Base-by-base conservation (phyloP, 2,113 vertebrate genomes). In the Ornithorhynchus anatinus region DNA sequence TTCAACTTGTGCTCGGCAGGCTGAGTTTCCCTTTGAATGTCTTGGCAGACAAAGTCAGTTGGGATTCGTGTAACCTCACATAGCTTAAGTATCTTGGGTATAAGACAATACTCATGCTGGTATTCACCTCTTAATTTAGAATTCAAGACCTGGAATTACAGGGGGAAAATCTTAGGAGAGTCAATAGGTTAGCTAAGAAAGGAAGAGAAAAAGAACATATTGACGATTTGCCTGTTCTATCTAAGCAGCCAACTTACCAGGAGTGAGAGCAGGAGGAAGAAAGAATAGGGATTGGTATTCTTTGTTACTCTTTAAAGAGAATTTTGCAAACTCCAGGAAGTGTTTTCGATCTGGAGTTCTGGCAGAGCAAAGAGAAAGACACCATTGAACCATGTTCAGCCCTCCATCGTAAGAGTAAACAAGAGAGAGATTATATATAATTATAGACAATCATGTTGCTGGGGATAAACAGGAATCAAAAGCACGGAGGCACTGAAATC, bases 381-480 rank as follows among this genome's bases (percentile, higher is more conserved):
- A 69, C 80, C 81, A 53, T 22, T 50, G 16, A 86, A 84, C 75
- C 20, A 8, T 7, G 10, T 71, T 88, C 87, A 82, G 79, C 87
- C 87, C 85, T 89, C 59, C 47, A 87, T 79, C 75, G 85, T 87
- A 80, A 81, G 87, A 84, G 86, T 89, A 92, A 92, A 92, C 88
- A 88, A 88, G 86, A 47, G 80, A 82, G 70, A 90, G 89, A 93
- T 93, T 92, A 92, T 82, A 80, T 79, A 64, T 92, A 92, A 93
- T 93, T 93, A 93, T n/a, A 92, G 89, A 83, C 89, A 91, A 91
- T 90, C 89, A 80, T 36, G 79, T 86, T 86, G 84, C 82, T 3
- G 52, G 75, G 88, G 80, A 86, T 91, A 91, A 92, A 92, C 88
- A 91, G 79, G 85, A 89, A 90, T 91, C 84, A 88, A 81, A 89